Conservation (phyloP, 1,140 invertebrate species). For the Thaumatotibia leucotreta region DNA sequence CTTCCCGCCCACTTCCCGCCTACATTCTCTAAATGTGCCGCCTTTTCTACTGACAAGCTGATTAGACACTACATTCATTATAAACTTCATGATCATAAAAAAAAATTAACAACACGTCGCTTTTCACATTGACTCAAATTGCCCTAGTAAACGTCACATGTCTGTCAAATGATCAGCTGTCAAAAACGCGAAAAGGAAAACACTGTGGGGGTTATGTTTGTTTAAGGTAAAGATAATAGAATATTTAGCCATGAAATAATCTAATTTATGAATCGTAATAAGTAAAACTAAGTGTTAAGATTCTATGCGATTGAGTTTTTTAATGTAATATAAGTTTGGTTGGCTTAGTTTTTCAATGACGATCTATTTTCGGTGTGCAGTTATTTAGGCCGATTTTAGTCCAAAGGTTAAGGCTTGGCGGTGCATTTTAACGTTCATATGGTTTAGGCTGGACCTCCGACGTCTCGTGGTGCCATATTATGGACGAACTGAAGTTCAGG, state of each 20-base stretch:
- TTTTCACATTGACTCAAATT: background rate
- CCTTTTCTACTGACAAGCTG: no score
- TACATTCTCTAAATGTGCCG: no score
- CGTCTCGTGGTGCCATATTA: constrained; percentile 38
- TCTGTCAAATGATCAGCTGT: constrained; percentile 22
- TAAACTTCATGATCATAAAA: no score
- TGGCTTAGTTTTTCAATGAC: constrained; percentile 38
- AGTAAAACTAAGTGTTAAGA: constrained; percentile 8
- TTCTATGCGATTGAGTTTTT: constrained; percentile 10
- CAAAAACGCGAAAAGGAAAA: constrained; percentile 12
- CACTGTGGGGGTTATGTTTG: constrained; percentile 39
- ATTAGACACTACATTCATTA: no score
- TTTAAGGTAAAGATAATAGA: constrained; percentile 26
- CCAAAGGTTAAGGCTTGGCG: constrained; percentile 69
- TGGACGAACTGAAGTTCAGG: constrained; percentile 63
- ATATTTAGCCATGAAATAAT: constrained; percentile 17
- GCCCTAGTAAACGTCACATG: constrained; percentile 7
- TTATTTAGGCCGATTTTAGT: constrained; percentile 60
- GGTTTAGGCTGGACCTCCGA: constrained; percentile 34
- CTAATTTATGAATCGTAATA: background rate
- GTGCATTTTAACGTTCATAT: constrained; percentile 46
- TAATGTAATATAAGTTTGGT: constrained; percentile 14
- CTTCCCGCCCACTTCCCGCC: no score
- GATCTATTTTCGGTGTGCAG: constrained; percentile 60
- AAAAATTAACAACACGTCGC: no score